Base-by-base conservation (phyloP, 2,888 invertebrate genomes). In the Tenthredo amoena region DNA sequence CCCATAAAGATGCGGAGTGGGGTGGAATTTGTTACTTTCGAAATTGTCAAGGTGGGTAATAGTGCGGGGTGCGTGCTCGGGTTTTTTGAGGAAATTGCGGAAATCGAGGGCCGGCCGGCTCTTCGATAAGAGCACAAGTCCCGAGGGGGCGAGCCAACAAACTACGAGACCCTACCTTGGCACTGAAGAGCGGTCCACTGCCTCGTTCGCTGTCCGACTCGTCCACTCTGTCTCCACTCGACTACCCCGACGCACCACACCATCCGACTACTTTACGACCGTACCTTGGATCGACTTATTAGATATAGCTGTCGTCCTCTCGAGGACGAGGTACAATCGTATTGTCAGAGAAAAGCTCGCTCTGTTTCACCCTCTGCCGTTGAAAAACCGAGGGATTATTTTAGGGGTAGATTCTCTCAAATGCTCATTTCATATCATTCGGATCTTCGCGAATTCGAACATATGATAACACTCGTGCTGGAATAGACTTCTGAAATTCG, bases 201-300 rank as follows among this genome's bases (percentile, higher is more conserved):
- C 58, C 58, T 81, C 81, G 62, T 81, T 81, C 40, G 62, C 81
- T 81, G 81, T 81, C 81, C 81, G 62, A 81, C 37, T 50, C 81
- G 81, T 81, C 58, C 81, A 81, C 62, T 58, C 40, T 40, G 58
- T 58, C 62, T 81, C 77, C 77, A 77, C 77, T 77, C 34, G 77
- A 77, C 77, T 55, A 74, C 72, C 43, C 12, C 72, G 40, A 74
- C 40, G 40, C 76, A 31, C 76, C 47, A 10, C 76, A 50, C 26
- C 77, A 6, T 55, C 26, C 34, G 31, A n/a, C 77, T 55, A 77
- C 77, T 77, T 77, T 77, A 77, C 77, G 77, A 77, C 50, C 77
- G 55, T n/a, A 77, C 77, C 55, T 77, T 55, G 77, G 55, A 50
- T 50, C 50, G 77, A 55, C 50, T 77, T 77, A 55, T 77, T 55